Conservation (phyloP, 2,888 invertebrate genomes). For the Oscheius onirici region DNA sequence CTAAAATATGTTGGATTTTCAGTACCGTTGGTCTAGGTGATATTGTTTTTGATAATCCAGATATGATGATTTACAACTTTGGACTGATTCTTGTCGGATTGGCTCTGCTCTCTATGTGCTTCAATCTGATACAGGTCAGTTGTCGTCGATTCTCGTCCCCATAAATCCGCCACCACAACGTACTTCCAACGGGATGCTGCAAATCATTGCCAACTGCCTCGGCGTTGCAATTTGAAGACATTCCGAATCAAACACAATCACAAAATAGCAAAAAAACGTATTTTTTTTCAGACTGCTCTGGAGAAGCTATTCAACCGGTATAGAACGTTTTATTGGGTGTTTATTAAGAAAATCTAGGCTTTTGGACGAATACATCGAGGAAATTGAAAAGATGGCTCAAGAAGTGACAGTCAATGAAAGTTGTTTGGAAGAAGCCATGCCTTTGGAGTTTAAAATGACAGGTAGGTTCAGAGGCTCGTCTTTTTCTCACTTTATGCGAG, state of each 20-base stretch:
- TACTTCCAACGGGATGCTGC: slow-evolving; percentile 20
- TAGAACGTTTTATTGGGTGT: too few relatives aligned
- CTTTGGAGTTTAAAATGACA: slow-evolving; percentile 64
- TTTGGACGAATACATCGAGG: slow-evolving; percentile 66
- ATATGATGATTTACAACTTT: slow-evolving; percentile 70
- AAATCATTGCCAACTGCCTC: slow-evolving; percentile 31
- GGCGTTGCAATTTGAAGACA: slow-evolving; percentile 15
- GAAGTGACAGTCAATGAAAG: slow-evolving; percentile 60
- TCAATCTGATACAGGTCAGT: slow-evolving; percentile 61
- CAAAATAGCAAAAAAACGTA: background rate
- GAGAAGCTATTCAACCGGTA: slow-evolving; percentile 58
- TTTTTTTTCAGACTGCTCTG: slow-evolving; percentile 51
- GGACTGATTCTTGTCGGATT: slow-evolving; percentile 68
- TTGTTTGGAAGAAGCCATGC: slow-evolving; percentile 60
- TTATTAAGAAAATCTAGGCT: too few relatives aligned
- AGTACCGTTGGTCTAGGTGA: slow-evolving; percentile 71
- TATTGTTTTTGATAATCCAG: slow-evolving; percentile 66
- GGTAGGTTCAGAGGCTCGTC: slow-evolving; percentile 32
- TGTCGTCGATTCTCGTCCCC: slow-evolving; percentile 5
- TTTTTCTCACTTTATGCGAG: slow-evolving; percentile 7
- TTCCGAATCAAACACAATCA: slow-evolving; percentile 13
- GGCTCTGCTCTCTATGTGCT: slow-evolving; percentile 70
- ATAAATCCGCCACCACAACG: slow-evolving; percentile 28
- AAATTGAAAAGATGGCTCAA: slow-evolving; percentile 69
- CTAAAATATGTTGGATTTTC: slow-evolving; percentile 3